phyloP scores from a whole-genome alignment of 2,888 invertebrate species.

The Drosophila lutescens region DNA sequence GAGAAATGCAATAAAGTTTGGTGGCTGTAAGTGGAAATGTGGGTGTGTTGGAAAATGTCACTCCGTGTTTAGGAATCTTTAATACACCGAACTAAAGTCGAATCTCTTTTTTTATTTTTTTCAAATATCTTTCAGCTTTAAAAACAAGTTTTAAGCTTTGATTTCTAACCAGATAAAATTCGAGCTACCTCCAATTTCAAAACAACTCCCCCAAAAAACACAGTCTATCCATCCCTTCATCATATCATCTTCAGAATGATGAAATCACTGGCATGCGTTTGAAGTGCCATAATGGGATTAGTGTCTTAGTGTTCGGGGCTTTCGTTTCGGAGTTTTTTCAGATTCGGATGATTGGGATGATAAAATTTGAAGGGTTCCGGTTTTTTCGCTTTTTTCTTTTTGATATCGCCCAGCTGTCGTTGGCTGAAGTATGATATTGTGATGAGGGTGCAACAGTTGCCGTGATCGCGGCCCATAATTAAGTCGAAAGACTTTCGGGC shows the following conservation, averaged over 20 bases:
- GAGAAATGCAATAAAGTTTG: slow-evolving; percentile 7
- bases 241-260: slow-evolving; percentile 7
- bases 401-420: slow-evolving; percentile 28
- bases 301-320: slow-evolving; percentile 31
- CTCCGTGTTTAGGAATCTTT: neutral
- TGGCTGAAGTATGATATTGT: slow-evolving; percentile 14
- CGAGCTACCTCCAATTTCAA: slow-evolving; percentile 4
- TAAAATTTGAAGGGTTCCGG: slow-evolving; percentile 43
- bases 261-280: slow-evolving; percentile 53
- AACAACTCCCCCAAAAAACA: slow-evolving; percentile 1
- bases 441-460: slow-evolving; percentile 57
- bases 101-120: neutral
- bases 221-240: slow-evolving; percentile 2
- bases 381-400: neutral
- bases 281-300: slow-evolving; percentile 74
- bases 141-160: neutral
- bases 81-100: neutral
- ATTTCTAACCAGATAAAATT: slow-evolving; percentile 2
- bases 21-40: neutral
- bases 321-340: slow-evolving; percentile 9
- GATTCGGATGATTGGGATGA: slow-evolving; percentile 21
- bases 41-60: slow-evolving; percentile 6
- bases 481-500: slow-evolving; percentile 39
- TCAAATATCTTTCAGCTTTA: neutral
- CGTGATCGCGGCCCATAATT: slow-evolving; percentile 59